Conservation (phyloP, 2,113 vertebrate species). For the Chaetorhynchus papuensis region DNA sequence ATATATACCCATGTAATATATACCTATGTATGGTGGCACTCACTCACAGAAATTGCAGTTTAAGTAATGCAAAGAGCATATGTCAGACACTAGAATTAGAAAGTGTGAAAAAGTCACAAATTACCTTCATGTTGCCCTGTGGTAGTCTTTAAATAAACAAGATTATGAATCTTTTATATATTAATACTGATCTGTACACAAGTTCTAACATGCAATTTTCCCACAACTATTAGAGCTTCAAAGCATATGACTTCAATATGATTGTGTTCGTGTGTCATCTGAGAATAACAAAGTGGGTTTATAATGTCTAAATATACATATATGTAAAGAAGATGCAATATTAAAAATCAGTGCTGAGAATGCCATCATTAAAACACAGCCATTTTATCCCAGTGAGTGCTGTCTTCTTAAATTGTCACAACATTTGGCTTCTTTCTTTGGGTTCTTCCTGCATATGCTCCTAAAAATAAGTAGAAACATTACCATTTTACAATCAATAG, state of each 20-base stretch:
- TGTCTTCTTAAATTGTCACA: conserved; percentile 83
- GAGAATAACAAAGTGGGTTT: neutral
- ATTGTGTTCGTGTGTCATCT: neutral
- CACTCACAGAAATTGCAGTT: neutral
- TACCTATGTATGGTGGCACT: neutral
- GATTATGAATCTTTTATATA: neutral
- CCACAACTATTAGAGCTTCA: neutral
- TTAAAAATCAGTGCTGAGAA: neutral
- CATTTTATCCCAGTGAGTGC: conserved; percentile 75
- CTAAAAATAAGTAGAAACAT: conserved; percentile 65
- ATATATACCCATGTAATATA: neutral
- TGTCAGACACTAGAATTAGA: neutral
- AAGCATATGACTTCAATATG: neutral
- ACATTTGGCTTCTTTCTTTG: conserved; percentile 84
- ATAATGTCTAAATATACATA: neutral
- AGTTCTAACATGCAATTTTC: conserved; percentile 13
- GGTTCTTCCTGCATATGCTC: conserved; percentile 82
- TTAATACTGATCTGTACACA: neutral
- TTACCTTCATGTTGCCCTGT: neutral
- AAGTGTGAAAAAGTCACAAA: neutral
- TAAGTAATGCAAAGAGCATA: neutral
- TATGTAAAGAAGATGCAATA: neutral
- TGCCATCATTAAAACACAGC: neutral
- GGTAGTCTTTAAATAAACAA: neutral
- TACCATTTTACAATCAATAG: neutral